A percentile compares a stretch with the other conserved stretches of the same genome.
Conservation (phyloP, 2,888 invertebrate genomes). For the Metacarcinus magister region DNA sequence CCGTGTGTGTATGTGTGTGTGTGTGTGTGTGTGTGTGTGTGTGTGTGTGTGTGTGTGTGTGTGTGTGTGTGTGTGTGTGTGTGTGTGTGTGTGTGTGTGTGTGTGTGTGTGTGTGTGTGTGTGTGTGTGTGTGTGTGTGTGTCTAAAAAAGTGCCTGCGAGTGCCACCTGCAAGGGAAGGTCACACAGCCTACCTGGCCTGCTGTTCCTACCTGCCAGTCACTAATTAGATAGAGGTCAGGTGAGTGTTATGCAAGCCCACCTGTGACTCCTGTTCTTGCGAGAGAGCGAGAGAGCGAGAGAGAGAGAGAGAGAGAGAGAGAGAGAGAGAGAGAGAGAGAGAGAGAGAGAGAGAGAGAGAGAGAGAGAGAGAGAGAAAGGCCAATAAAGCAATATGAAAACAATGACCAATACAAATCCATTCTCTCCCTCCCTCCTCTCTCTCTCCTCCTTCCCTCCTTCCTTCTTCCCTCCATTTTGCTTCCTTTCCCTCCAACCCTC, state of each 20-base stretch:
- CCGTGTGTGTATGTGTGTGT: too few relatives aligned
- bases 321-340: not conserved
- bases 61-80: too few relatives aligned
- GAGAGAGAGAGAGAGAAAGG: conserved; percentile 5
- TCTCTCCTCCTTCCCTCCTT: not conserved
- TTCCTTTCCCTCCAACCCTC: not conserved
- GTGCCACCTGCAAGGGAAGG: not conserved
- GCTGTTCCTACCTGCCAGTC: too few relatives aligned
- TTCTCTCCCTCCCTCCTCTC: conserved; percentile 17
- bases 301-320: not conserved
- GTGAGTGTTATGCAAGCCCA: not conserved
- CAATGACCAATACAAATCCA: too few relatives aligned
- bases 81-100: conserved; percentile 26
- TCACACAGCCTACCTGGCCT: too few relatives aligned
- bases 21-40: too few relatives aligned
- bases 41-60: too few relatives aligned
- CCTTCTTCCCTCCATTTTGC: conserved; percentile 28
- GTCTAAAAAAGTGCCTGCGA: not conserved
- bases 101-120: conserved; percentile 49
- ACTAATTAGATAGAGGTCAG: too few relatives aligned
- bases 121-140: conserved; percentile 34
- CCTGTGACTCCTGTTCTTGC: too few relatives aligned
- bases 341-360: not conserved
- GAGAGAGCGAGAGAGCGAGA: not conserved
- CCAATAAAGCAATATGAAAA: too few relatives aligned